Evolutionary conservation across 2,888 invertebrate genomes (phyloP), one percentile per base, ranked within the genome.

Genomic region (Tupiocoris notatus): DNA sequence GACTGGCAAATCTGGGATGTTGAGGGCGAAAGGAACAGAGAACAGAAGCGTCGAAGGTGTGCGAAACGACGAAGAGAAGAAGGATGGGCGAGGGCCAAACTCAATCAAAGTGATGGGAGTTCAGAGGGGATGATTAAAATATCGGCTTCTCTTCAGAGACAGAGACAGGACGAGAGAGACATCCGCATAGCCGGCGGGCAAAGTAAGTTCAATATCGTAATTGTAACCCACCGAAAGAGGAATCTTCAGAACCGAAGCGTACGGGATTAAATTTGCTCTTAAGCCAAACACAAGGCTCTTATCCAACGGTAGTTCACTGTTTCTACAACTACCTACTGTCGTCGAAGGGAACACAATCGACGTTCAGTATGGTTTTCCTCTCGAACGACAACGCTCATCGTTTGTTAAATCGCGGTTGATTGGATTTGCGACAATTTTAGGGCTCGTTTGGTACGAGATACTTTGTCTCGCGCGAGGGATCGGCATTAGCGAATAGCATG

Each of bases 181-280:
- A 39, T 39, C 39, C 39, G 12, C 39, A 39, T 39, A 3, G 39
- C 39, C 62, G 25, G 12, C 18, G 54, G 73, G 73, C 73, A 16
- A 73, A 67, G 56, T 67, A 57, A 73, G 73, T 73, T 73, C 73
- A 73, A 73, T 73, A 73, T 73, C 73, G 57, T 73, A 73, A 73
- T 73, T 73, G 73, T 73, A 67, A 67, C 39, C 22, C 56, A 20
- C 39, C 56, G 23, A 18, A 22, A 54, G 16, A 21, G 18, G 67
- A 67, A 56, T 54, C 67, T 67, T 67, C 67, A 57, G 17, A 57
- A 67, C 67, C 67, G 22, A 67, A 57, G 59, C 57, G 57, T 18
- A 39, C 39, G 65, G 18, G 65, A 65, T 39, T 39, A 39, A 39
- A 39, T 39, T 39, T 39, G 39, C 39, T 39, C 39, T 39, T 39